A percentile compares a stretch with the other conserved stretches of the same genome.
Conservation (phyloP, 2,888 invertebrate species). For the Nemoura dubitans region DNA sequence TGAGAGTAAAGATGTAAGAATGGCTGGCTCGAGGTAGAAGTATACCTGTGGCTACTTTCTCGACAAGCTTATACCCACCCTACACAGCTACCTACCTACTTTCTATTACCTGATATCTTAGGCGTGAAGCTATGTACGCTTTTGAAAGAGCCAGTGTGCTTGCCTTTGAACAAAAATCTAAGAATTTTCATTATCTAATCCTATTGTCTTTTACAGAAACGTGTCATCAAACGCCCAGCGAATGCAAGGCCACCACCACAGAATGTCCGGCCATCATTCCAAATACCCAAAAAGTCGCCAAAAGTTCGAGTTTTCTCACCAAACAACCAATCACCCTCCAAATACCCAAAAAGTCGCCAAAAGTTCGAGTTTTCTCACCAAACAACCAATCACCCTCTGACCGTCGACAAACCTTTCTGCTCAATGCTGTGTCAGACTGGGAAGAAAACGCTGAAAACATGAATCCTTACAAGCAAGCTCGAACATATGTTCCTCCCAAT, state of each 20-base stretch:
- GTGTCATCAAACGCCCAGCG: neutral
- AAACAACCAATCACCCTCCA: neutral
- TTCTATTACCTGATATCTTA: too few species aligned
- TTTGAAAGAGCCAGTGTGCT: too few species aligned
- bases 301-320: neutral
- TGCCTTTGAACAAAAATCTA: too few species aligned
- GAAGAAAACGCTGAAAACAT: neutral
- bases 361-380: neutral
- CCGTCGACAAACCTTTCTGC: slow-evolving; percentile 37
- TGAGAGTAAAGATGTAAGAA: too few species aligned
- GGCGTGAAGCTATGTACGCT: too few species aligned
- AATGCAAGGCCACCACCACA: neutral
- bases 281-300: slow-evolving; percentile 33
- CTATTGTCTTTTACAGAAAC: neutral
- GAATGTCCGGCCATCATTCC: neutral
- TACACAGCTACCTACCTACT: too few species aligned
- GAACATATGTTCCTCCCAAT: neutral
- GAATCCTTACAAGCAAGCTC: neutral
- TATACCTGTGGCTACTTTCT: too few species aligned
- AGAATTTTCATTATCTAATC: too few species aligned
- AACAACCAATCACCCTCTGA: slow-evolving; percentile 1
- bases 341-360: slow-evolving; percentile 33
- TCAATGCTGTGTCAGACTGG: neutral
- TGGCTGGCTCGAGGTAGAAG: too few species aligned
- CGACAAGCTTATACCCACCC: too few species aligned